Percentiles rank a stretch among this genome's conserved stretches.
phyloP scores from a whole-genome alignment of 2,797 vertebrate species.

The Anguilla obscura region DNA sequence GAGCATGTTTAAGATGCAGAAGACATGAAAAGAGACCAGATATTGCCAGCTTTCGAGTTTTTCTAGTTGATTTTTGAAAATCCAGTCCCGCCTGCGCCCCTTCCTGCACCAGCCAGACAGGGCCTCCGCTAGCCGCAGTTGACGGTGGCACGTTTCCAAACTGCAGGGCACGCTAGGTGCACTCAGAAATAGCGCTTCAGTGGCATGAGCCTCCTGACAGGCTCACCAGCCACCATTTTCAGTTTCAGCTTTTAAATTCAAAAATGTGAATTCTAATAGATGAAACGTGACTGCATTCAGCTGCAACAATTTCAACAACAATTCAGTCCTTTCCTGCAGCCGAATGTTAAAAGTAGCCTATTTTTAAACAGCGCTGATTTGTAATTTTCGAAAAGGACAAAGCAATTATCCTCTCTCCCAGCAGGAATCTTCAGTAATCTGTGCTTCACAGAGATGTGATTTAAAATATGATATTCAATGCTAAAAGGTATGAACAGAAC shows the following conservation, averaged over 20 bases:
- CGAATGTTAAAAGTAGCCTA: background rate
- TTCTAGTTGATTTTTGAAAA: background rate
- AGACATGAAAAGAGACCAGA: background rate
- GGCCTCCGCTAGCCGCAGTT: background rate
- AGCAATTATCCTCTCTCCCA: slow-evolving; percentile 9
- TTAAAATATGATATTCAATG: slow-evolving; percentile 21
- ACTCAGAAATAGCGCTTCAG: background rate
- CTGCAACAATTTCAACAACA: background rate
- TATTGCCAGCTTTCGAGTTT: background rate
- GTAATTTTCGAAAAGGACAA: slow-evolving; percentile 29
- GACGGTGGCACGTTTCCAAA: background rate
- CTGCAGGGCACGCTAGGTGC: background rate
- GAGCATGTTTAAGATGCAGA: background rate
- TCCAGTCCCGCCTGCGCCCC: background rate
- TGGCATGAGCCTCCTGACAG: background rate
- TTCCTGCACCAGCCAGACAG: background rate
- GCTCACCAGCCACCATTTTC: background rate
- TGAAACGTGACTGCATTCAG: background rate
- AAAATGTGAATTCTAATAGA: background rate
- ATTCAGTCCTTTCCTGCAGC: background rate
- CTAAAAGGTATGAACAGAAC: slow-evolving; percentile 4
- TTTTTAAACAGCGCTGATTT: slow-evolving; percentile 19
- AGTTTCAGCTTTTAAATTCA: background rate
- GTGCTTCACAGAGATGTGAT: slow-evolving; percentile 23
- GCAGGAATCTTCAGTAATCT: slow-evolving; percentile 28